A percentile compares a stretch with the other conserved stretches of the same genome.
These are phyloP conservation scores for Lacerta viridis DNA, from an alignment of 2,797 vertebrate genomes.

Conservation along the genomic window DNA sequence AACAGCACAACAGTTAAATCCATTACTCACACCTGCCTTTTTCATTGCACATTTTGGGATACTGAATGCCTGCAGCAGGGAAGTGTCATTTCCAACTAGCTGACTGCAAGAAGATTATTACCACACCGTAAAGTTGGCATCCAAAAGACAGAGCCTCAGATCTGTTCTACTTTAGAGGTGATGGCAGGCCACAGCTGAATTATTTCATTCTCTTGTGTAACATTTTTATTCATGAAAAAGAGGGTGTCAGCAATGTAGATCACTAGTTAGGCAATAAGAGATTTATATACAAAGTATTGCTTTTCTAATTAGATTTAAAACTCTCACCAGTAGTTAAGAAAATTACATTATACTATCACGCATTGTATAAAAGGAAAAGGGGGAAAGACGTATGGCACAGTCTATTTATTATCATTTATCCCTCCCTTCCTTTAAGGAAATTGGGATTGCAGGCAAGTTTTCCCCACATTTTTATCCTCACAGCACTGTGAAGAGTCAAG, in stretches of 20 bases:
- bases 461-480: neutral
- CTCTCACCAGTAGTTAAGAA: constrained; percentile 12
- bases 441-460: neutral
- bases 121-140: constrained; percentile 13
- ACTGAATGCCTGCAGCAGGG: neutral
- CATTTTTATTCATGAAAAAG: neutral
- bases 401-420: neutral
- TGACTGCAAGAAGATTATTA: neutral
- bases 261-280: neutral
- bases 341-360: neutral
- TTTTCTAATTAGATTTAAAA: neutral
- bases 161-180: constrained; percentile 15
- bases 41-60: neutral
- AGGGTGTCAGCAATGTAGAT: neutral
- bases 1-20: neutral
- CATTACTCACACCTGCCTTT: neutral
- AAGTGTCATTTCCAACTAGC: neutral
- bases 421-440: neutral
- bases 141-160: neutral
- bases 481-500: neutral
- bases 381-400: neutral
- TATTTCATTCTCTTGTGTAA: neutral
- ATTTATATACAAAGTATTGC: constrained; percentile 7
- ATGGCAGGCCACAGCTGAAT: constrained; percentile 2
- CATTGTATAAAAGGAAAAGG: neutral